Percentiles rank a stretch among this genome's conserved stretches.
Conservation (phyloP, 2,888 invertebrate species). For the Netelia virgata region DNA sequence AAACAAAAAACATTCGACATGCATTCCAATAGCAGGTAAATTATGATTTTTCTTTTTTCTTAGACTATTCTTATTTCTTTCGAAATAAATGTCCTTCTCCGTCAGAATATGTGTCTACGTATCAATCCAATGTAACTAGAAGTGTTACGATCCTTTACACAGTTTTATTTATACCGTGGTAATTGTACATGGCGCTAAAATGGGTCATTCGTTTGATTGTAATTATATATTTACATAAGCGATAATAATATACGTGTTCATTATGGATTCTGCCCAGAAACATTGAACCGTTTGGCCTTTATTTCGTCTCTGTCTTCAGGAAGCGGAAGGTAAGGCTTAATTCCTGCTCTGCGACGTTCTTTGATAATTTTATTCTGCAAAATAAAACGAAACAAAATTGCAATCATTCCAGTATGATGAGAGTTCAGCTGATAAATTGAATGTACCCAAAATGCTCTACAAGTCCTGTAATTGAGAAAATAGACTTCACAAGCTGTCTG, state of each 20-base stretch:
- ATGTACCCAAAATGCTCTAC: slow-evolving; percentile 93
- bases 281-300: slow-evolving; percentile 87
- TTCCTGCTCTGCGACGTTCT: slow-evolving; percentile 88
- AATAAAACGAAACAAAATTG: slow-evolving; percentile 54
- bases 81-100: background rate
- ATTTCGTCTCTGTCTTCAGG: slow-evolving; percentile 89
- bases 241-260: slow-evolving; percentile 29
- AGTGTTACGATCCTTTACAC: background rate
- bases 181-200: background rate
- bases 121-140: background rate
- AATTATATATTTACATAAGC: slow-evolving; percentile 48
- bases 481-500: slow-evolving; percentile 88
- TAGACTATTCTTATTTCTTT: background rate
- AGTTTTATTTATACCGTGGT: background rate
- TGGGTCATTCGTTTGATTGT: slow-evolving; percentile 3
- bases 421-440: background rate
- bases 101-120: too few species aligned
- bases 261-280: slow-evolving; percentile 21
- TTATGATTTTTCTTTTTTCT: background rate
- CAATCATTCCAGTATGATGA: background rate
- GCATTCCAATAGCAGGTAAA: background rate
- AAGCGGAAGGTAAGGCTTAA: slow-evolving; percentile 89
- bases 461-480: slow-evolving; percentile 92
- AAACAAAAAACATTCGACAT: background rate
- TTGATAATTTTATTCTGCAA: slow-evolving; percentile 87